Evolutionary conservation across 2,797 vertebrate species (phyloP), one percentile per base, ranked within the genome.

Genomic region (Enteromius afrohamiltoni): DNA sequence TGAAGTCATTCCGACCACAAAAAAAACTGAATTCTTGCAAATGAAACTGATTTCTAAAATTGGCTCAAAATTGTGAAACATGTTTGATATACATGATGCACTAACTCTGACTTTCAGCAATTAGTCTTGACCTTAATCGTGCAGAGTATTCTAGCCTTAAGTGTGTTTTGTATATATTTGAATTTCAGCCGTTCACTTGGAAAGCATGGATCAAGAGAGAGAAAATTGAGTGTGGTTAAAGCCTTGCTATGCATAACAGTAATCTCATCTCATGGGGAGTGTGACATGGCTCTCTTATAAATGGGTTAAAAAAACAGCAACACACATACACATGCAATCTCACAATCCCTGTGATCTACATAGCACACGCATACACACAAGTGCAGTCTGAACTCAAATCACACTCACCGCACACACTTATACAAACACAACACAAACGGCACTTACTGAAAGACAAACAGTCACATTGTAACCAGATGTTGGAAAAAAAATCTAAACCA

Each of bases 401-500:
- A 45, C 10, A 47, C 31, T 58, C 71, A 37, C 3, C 26, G 23
- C 84, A 77, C 76, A 64, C 74, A 64, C 64, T 67, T 47, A n/a
- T 51, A 69, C 31, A 23, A 34, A 4, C 62, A 42, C 88, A 88
- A 87, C 74, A 86, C 78, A 65, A 42, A 51, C 34, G 49, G 10
- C 78, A 84, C 70, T 62, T 42, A 83, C 77, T 74, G 40, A 73
- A 70, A 42, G 37, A 73, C 79, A 85, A 82, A 74, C 85, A 90
- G 42, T 58, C 76, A 88, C 89, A 93, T 93, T 92, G 89, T 84
- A 83, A 91, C 92, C 93, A 93, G 92, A 94, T 93, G 93, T 89
- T 69, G 86, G 68, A 86, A 71, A 73, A 71, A 71, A 91, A 95
- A 95, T 93, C 88, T 90, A 91, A 94, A 93, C 92, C 94, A 94